A percentile compares a stretch with the other conserved stretches of the same genome.
These are phyloP conservation scores for Epizoanthus fatuus DNA, from an alignment of 92 coral and sea anemone species.

Conservation along the genomic window DNA sequence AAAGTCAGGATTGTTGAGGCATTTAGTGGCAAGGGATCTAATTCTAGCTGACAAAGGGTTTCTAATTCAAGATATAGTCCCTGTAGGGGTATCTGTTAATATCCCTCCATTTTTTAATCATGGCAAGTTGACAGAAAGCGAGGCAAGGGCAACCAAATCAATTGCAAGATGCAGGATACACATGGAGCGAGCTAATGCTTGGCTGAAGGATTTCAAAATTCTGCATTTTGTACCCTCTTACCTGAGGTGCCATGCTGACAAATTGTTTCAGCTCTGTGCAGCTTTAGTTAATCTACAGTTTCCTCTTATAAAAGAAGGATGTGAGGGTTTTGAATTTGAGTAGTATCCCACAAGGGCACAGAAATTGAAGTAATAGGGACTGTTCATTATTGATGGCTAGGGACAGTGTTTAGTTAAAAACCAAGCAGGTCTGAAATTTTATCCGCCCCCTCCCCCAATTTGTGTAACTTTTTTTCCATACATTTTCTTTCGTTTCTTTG, in stretches of 20 bases:
- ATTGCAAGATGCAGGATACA: slow-evolving; percentile 63
- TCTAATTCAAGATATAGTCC: slow-evolving; percentile 39
- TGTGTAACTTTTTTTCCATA: no score
- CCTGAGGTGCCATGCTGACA: slow-evolving; percentile 46
- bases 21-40: slow-evolving; percentile 58
- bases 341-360: neutral
- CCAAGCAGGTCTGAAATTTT: no score
- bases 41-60: slow-evolving; percentile 8
- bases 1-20: no score
- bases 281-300: slow-evolving; percentile 69
- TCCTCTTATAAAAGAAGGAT: slow-evolving; percentile 52
- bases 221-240: slow-evolving; percentile 51
- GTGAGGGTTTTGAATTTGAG: slow-evolving; percentile 33
- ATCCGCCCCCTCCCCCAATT: no score
- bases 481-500: no score
- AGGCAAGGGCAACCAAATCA: slow-evolving; percentile 49
- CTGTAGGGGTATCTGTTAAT: slow-evolving; percentile 40
- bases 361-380: no score
- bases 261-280: slow-evolving; percentile 36
- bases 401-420: no score
- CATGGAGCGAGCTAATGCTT: slow-evolving; percentile 71
- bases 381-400: no score
- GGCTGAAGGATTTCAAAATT: slow-evolving; percentile 71
- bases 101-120: slow-evolving; percentile 64
- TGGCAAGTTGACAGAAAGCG: slow-evolving; percentile 65